Conservation (phyloP, 2,888 invertebrate genomes). For the Dastarcus helophoroides region DNA sequence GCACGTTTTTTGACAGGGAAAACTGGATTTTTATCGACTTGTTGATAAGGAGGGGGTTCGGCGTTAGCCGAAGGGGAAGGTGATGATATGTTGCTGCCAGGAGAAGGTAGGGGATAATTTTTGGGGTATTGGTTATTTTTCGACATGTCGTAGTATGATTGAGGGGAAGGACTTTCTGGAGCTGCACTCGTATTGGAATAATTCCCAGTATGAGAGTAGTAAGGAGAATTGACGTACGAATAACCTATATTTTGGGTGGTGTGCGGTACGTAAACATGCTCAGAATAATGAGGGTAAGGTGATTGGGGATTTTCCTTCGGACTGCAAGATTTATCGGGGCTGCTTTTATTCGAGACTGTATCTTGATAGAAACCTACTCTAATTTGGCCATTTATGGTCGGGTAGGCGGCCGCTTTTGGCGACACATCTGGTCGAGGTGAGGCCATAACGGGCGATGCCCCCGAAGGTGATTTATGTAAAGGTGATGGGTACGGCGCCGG, state of each 20-base stretch:
- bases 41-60: constrained; percentile 14
- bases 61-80: constrained; percentile 19
- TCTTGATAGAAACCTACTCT: constrained; percentile 85
- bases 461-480: constrained; percentile 57
- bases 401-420: constrained; percentile 54
- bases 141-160: constrained; percentile 47
- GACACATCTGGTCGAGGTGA: constrained; percentile 62
- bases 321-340: constrained; percentile 74
- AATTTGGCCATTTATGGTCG: constrained; percentile 69
- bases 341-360: constrained; percentile 70
- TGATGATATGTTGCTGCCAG: constrained; percentile 26
- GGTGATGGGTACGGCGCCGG: constrained; percentile 65
- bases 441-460: constrained; percentile 50
- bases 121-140: constrained; percentile 40
- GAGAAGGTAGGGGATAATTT: constrained; percentile 31
- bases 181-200: constrained; percentile 40
- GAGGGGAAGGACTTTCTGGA: constrained; percentile 26
- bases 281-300: constrained; percentile 44
- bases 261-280: constrained; percentile 47
- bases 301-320: constrained; percentile 57
- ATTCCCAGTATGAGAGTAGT: constrained; percentile 32
- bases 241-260: constrained; percentile 35
- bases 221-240: constrained; percentile 30
- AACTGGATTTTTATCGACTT: constrained; percentile 28
- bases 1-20: constrained; percentile 55